Evolutionary conservation across 2,797 vertebrate genomes (phyloP).

Genomic region (Antrozous pallidus): DNA sequence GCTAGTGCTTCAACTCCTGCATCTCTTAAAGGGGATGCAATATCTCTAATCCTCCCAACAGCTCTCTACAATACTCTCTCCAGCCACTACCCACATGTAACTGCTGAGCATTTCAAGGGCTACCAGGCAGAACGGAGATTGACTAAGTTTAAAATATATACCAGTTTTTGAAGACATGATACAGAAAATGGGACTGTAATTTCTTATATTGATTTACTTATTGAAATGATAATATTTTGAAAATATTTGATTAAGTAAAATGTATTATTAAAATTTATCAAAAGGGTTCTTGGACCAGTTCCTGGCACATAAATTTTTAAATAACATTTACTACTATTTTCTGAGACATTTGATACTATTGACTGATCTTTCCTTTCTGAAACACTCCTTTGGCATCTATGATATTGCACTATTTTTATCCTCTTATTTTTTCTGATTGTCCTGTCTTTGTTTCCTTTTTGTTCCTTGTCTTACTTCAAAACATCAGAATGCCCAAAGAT

Average conservation of each 20-base stretch:
- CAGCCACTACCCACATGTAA: background rate
- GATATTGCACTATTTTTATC: background rate
- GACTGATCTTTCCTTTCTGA: background rate
- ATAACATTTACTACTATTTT: background rate
- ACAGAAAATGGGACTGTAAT: background rate
- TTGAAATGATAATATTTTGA: slow-evolving; percentile 9
- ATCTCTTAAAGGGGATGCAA: background rate
- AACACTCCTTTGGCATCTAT: background rate
- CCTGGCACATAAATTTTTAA: background rate
- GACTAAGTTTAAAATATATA: background rate
- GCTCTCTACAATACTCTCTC: background rate
- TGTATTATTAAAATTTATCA: background rate
- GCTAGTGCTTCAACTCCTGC: background rate
- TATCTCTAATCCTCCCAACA: background rate
- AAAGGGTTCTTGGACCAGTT: background rate
- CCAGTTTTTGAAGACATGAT: background rate
- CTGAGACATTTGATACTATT: background rate
- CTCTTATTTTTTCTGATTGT: background rate
- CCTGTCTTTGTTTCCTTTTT: background rate
- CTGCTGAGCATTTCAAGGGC: background rate
- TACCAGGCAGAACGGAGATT: background rate
- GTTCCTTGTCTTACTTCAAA: background rate
- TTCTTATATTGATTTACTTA: background rate
- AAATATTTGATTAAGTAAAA: background rate
- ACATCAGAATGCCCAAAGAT: background rate